phyloP scores from a whole-genome alignment of 2,797 vertebrate genomes.

The Tinamus major region DNA sequence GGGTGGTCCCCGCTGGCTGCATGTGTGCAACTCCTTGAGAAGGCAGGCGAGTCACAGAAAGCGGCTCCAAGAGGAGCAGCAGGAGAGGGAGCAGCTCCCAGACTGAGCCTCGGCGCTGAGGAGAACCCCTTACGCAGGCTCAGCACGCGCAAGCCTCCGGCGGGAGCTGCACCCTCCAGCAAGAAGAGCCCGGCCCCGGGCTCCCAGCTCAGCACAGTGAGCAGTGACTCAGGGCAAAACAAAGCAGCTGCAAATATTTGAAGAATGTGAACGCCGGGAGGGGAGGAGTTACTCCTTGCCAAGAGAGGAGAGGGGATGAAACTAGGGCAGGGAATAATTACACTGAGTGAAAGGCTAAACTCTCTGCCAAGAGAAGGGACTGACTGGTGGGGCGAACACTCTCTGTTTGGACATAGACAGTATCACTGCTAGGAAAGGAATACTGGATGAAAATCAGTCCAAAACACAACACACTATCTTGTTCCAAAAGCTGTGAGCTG shows the following conservation, averaged over 20 bases:
- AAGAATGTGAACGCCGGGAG: conserved; percentile 44
- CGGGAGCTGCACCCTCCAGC: not conserved
- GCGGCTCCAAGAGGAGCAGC: not conserved
- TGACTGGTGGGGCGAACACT: conserved; percentile 38
- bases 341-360: conserved; percentile 39
- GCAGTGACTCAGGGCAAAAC: conserved; percentile 54
- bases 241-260: conserved; percentile 65
- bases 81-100: not conserved
- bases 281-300: conserved; percentile 52
- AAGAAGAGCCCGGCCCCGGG: not conserved
- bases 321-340: conserved; percentile 56
- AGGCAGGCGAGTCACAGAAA: not conserved
- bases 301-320: conserved; percentile 18
- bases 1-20: not conserved
- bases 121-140: not conserved
- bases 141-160: fast-evolving
- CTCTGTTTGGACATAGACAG: not conserved
- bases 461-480: not conserved
- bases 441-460: not conserved
- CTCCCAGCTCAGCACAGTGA: conserved; percentile 19
- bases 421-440: not conserved
- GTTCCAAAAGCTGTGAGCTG: not conserved
- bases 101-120: not conserved
- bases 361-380: not conserved
- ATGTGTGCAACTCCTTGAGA: no score